Evolutionary conservation across 2,113 vertebrate species (phyloP).

Genomic region (Rhea pennata): DNA sequence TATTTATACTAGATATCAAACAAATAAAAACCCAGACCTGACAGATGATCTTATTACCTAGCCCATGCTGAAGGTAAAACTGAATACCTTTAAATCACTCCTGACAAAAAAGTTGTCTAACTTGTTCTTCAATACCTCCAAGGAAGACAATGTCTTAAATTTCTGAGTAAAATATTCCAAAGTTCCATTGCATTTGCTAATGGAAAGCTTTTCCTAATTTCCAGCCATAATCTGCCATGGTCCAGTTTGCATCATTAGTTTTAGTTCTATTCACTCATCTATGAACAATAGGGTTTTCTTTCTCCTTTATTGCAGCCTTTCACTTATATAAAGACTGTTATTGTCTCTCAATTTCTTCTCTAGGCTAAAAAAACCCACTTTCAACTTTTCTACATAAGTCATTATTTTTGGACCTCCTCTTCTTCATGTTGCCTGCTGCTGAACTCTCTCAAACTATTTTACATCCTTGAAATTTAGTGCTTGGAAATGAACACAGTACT

Average conservation of each 20-base stretch:
- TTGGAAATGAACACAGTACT: neutral
- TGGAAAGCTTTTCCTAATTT: neutral
- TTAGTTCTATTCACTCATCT: neutral
- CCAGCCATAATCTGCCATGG: neutral
- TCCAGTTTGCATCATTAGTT: neutral
- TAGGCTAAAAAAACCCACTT: neutral
- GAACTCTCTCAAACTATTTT: neutral
- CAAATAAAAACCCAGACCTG: neutral
- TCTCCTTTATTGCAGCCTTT: neutral
- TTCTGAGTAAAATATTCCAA: neutral
- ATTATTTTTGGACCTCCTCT: neutral
- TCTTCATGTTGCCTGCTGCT: neutral
- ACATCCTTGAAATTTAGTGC: neutral
- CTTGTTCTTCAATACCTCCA: neutral
- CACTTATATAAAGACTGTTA: neutral
- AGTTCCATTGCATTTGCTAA: neutral
- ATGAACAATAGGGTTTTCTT: neutral
- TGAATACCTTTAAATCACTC: neutral
- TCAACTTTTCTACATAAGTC: neutral
- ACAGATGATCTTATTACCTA: neutral
- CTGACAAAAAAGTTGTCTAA: neutral
- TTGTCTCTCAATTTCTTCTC: neutral
- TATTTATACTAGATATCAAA: neutral
- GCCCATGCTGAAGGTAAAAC: neutral
- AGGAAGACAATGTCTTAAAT: neutral